Evolutionary conservation across 1,140 invertebrate species (phyloP), one percentile per base, ranked within the genome.

Genomic region (Cyclina sinensis): DNA sequence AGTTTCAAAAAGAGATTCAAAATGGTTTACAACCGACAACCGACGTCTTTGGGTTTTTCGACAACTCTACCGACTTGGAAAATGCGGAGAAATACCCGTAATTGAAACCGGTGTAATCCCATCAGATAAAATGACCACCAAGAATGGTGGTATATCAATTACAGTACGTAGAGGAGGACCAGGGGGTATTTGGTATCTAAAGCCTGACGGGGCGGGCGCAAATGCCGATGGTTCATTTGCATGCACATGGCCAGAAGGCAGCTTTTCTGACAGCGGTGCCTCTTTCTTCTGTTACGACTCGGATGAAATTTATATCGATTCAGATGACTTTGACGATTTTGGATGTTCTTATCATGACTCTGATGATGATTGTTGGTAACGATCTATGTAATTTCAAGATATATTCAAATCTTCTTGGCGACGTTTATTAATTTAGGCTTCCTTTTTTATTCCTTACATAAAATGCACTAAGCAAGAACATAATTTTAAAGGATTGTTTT

Each of bases 31-130:
- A 24, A 62, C 57, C 18, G 57, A 62, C n/a, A 62, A 62, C 24
- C 24, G 57, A 62, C 21, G 30, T 24, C 82, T 89, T 21, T 80
- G 79, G 79, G 65, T 80, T 12, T 81, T 80, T 24, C 59, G 30
- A 46, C 32, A 76, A 24, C 27, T 76, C 24, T 65, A 89, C 5
- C 57, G 57, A 21, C 65, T 89, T 2, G 81, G 68, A n/a, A 83
- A 84, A 76, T 57, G 46, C 11, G 30, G 21, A 11, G 27, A 57
- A 51, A 80, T 84, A 24, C 27, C 32, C 14, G 70, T 86, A 24
- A 0, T 27, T 12, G n/a, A 51, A 16, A 30, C 46, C 4, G 5
- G 30, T 9, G 30, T 11, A 21, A 80, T 80, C 18, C 35, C 46
- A 24, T 24, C 32, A 21, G 70, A 27, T 7, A 80, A 80, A 39